phyloP scores from a whole-genome alignment of 2,113 vertebrate species.

The Grallaria varia region DNA sequence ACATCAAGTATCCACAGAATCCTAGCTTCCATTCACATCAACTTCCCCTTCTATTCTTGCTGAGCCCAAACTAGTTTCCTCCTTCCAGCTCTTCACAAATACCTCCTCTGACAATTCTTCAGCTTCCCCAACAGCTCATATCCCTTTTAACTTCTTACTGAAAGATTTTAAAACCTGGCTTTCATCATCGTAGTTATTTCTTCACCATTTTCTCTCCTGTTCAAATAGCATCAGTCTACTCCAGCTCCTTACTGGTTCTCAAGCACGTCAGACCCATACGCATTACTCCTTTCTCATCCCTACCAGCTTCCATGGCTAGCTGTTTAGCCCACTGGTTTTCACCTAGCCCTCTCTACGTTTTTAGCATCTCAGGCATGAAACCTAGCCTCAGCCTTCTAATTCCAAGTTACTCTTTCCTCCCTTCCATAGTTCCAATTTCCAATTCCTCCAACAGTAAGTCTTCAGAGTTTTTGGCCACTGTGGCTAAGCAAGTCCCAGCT shows the following conservation, averaged over 20 bases:
- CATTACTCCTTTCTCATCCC: background rate
- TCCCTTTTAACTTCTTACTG: background rate
- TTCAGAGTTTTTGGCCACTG: background rate
- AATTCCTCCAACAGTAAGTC: background rate
- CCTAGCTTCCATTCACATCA: background rate
- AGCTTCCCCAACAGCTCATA: background rate
- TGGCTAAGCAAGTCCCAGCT: background rate
- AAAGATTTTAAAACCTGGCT: background rate
- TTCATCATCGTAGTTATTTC: background rate
- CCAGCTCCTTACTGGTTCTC: background rate
- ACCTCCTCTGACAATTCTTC: background rate
- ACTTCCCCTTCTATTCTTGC: background rate
- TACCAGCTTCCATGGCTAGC: background rate
- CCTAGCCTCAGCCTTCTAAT: background rate
- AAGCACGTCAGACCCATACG: background rate
- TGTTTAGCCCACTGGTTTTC: background rate
- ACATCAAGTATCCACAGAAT: background rate
- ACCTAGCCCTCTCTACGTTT: background rate
- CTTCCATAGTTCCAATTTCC: background rate
- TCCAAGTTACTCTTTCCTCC: background rate
- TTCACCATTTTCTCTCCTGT: background rate
- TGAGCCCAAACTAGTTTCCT: background rate
- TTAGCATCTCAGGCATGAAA: background rate
- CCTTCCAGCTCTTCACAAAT: background rate
- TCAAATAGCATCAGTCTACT: background rate